Evolutionary conservation across 2,888 invertebrate species (phyloP).

Genomic region (Parnassius smintheus): DNA sequence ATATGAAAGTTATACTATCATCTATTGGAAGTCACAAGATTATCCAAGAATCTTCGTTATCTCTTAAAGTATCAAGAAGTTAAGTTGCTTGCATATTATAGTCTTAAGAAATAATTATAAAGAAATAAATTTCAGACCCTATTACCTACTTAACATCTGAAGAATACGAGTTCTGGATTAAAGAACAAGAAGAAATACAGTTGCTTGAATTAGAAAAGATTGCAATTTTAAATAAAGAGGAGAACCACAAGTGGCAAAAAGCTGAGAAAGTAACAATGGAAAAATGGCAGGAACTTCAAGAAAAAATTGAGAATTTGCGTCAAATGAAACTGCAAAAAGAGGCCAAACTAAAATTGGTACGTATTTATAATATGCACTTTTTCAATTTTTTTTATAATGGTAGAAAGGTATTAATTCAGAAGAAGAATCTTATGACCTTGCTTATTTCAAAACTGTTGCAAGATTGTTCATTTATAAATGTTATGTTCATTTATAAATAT

Average conservation of each 20-base stretch:
- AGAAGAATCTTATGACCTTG: too few species aligned
- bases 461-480: too few species aligned
- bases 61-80: too few species aligned
- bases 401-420: too few species aligned
- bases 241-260: slow-evolving; percentile 84
- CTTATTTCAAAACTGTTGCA: too few species aligned
- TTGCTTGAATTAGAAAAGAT: slow-evolving; percentile 78
- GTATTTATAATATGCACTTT: slow-evolving; percentile 14
- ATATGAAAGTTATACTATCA: too few species aligned
- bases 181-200: slow-evolving; percentile 78
- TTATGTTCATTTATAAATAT: too few species aligned
- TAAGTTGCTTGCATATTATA: too few species aligned
- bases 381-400: background rate
- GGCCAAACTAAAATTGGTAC: slow-evolving; percentile 73
- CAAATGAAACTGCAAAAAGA: slow-evolving; percentile 83
- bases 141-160: slow-evolving; percentile 37
- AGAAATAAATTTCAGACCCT: slow-evolving; percentile 21
- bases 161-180: slow-evolving; percentile 74
- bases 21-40: too few species aligned
- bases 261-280: slow-evolving; percentile 84
- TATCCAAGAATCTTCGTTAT: too few species aligned
- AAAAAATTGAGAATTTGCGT: slow-evolving; percentile 76
- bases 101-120: background rate
- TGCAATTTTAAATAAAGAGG: slow-evolving; percentile 73
- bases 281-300: slow-evolving; percentile 83